Percentiles rank a stretch among this genome's conserved stretches.
phyloP scores from a whole-genome alignment of 1,140 invertebrate species.

The Cataglyphis hispanica region DNA sequence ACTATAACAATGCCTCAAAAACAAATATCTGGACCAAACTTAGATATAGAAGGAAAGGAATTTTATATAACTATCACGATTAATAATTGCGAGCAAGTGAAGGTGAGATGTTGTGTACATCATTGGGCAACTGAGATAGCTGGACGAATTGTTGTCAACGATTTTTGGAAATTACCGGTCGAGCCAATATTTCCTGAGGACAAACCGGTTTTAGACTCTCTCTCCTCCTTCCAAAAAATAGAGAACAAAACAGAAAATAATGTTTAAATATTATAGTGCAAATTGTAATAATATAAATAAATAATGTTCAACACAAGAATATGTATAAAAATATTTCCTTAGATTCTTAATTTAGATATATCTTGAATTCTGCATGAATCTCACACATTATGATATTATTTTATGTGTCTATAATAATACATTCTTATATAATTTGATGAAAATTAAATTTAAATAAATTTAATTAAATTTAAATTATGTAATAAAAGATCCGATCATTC shows the following conservation, averaged over 20 bases:
- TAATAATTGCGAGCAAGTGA: slow-evolving; percentile 91
- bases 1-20: slow-evolving; percentile 91
- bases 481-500: too few relatives aligned
- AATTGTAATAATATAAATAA: slow-evolving; percentile 53
- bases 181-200: slow-evolving; percentile 82
- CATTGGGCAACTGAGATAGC: slow-evolving; percentile 86
- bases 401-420: not conserved
- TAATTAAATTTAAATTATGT: not conserved
- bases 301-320: slow-evolving; percentile 15
- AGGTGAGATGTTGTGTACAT: slow-evolving; percentile 90
- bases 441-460: not conserved
- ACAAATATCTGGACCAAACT: slow-evolving; percentile 92
- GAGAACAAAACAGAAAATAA: not conserved
- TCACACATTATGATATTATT: not conserved
- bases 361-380: slow-evolving; percentile 15
- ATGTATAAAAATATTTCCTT: not conserved
- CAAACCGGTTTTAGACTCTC: slow-evolving; percentile 79
- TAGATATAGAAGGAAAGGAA: slow-evolving; percentile 92
- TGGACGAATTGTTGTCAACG: not conserved
- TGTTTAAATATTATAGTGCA: slow-evolving; percentile 23
- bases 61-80: slow-evolving; percentile 93
- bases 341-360: not conserved
- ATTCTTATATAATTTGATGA: not conserved
- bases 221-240: slow-evolving; percentile 58
- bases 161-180: slow-evolving; percentile 67